Evolutionary conservation across 2,888 invertebrate genomes (phyloP), one percentile per base, ranked within the genome.

Genomic region (Pimpla rufipes): DNA sequence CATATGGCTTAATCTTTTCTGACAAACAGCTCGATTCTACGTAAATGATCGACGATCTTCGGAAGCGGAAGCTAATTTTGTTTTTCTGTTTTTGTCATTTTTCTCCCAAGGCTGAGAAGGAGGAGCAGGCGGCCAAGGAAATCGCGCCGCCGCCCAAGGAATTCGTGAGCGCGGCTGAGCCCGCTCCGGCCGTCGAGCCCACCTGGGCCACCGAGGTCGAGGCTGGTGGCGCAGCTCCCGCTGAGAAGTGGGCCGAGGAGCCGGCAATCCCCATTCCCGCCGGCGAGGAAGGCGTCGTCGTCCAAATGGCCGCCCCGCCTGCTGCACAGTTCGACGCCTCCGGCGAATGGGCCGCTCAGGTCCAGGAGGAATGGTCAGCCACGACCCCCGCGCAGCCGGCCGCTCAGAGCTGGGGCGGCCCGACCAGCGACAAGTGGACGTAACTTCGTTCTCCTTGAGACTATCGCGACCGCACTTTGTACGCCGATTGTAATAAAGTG

Each of bases 81-180:
- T 11, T 66, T 35, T 76, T n/a, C n/a, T n/a, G n/a, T n/a, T n/a
- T n/a, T n/a, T n/a, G n/a, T n/a, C 47, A 42, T 55, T 35, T 59
- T 62, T 78, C 87, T 2, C 85, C n/a, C 29, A 29, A 95, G 95
- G 98, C 97, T 88, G 98, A 99, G 93, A 99, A 99, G 94, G 98
- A 99, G 90, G 98, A 99, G 93, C 97, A 98, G 90, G 97, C 97
- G 59, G 97, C 97, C 68, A 98, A 98, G 94, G 98, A 98, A 93
- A 95, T 96, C 88, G 95, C 95, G 21, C 94, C 94, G 13, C 93
- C 93, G 11, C 93, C 93, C 50, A 95, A 95, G 85, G 94, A 94
- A 77, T 93, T 93, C 40, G 91, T 91, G n/a, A 88, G 92, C 6
- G 92, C 93, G 37, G 93, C 91, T 23, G 90, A 91, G 1, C 79